A percentile compares a stretch with the other conserved stretches of the same genome.
Evolutionary conservation across 2,113 vertebrate genomes (phyloP).

Genomic region (Cyprinus carpio): DNA sequence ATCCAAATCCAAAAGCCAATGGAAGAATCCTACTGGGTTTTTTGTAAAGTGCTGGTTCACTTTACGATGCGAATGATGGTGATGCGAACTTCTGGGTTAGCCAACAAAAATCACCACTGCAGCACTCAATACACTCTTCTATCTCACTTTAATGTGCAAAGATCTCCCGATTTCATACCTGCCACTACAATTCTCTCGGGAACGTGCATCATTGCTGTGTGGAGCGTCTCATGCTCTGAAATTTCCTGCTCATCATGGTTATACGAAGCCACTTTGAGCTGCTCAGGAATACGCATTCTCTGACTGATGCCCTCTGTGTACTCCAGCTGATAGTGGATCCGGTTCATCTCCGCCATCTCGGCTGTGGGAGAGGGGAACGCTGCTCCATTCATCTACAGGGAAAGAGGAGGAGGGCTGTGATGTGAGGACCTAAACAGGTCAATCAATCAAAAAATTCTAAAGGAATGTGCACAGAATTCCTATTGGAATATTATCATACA

Average conservation of each 20-base stretch:
- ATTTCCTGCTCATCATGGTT: conserved; percentile 73
- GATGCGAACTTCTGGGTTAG: no score
- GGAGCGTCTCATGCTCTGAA: conserved; percentile 71
- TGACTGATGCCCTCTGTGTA: conserved; percentile 98
- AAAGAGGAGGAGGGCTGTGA: not conserved
- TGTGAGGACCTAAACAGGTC: not conserved
- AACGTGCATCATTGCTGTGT: conserved; percentile 91
- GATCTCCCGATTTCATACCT: conserved; percentile 58
- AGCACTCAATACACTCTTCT: no score
- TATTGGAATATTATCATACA: not conserved
- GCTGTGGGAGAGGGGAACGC: conserved; percentile 88
- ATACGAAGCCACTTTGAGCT: conserved; percentile 88
- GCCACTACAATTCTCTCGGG: conserved; percentile 93
- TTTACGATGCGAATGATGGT: no score
- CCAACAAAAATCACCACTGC: no score
- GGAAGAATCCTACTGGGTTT: no score
- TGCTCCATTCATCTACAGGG: conserved; percentile 81
- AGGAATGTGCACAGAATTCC: not conserved
- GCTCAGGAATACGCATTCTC: conserved; percentile 95
- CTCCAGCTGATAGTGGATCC: conserved; percentile 95
- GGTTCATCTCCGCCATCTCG: conserved; percentile 95
- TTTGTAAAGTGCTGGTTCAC: no score
- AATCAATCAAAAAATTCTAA: not conserved
- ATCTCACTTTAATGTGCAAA: no score
- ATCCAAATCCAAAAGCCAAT: no score